phyloP scores from a whole-genome alignment of 2,113 vertebrate species.

The Mus pahari region DNA sequence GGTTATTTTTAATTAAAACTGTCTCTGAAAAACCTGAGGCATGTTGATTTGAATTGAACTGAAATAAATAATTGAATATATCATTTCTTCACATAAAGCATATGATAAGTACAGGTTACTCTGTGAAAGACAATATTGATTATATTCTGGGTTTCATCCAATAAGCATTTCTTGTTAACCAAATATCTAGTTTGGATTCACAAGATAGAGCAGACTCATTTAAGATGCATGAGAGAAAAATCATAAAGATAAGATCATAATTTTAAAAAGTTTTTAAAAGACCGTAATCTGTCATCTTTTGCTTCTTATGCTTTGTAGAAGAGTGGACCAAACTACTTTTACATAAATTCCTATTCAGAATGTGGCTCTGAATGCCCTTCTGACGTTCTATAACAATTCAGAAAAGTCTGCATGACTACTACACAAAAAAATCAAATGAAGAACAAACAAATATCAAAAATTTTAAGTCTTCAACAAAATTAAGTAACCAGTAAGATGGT shows the following conservation, averaged over 20 bases:
- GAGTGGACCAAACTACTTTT: not conserved
- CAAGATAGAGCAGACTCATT: not conserved
- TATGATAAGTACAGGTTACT: not conserved
- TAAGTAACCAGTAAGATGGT: not conserved
- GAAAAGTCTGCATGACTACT: not conserved
- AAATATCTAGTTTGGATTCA: constrained; percentile 22
- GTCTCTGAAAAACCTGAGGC: not conserved
- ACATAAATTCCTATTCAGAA: not conserved
- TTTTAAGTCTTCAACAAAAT: not conserved
- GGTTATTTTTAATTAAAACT: constrained; percentile 28
- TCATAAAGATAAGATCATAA: not conserved
- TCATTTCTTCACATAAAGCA: constrained; percentile 44
- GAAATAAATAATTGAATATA: not conserved
- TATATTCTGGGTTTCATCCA: not conserved
- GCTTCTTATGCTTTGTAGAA: not conserved
- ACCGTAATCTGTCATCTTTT: not conserved
- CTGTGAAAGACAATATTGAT: not conserved
- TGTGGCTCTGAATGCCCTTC: not conserved
- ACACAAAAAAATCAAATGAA: not conserved
- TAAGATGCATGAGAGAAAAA: not conserved
- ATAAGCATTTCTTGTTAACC: not conserved
- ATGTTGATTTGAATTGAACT: not conserved
- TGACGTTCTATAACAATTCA: not conserved
- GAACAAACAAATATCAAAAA: not conserved
- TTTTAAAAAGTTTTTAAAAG: not conserved